Conservation (phyloP, 1,140 invertebrate species). For the Lordiphosa stackelbergi region DNA sequence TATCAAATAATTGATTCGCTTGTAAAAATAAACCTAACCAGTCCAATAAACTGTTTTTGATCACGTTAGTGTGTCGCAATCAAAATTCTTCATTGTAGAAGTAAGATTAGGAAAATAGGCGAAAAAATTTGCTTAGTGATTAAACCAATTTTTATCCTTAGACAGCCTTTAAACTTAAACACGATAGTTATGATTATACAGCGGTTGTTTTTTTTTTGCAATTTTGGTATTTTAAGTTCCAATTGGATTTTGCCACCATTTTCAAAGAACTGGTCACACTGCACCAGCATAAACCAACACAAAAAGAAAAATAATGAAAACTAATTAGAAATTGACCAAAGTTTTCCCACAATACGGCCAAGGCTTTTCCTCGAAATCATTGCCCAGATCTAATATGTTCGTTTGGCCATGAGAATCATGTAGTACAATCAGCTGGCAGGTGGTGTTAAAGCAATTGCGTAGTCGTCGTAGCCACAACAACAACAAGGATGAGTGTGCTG, state of each 20-base stretch:
- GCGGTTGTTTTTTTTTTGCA: too few relatives aligned
- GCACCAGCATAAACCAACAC: slow-evolving; percentile 43
- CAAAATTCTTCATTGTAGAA: too few relatives aligned
- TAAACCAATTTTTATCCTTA: too few relatives aligned
- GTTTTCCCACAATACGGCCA: slow-evolving; percentile 3
- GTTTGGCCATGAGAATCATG: slow-evolving; percentile 4
- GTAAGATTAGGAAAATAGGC: too few relatives aligned
- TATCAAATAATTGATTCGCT: too few relatives aligned
- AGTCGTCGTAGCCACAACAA: slow-evolving; percentile 18
- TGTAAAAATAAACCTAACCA: too few relatives aligned
- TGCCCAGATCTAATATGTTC: neutral
- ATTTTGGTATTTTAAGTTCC: neutral
- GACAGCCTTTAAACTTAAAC: too few relatives aligned
- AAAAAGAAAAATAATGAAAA: slow-evolving; percentile 59
- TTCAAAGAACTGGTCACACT: slow-evolving; percentile 32
- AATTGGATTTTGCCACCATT: neutral
- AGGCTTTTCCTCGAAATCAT: neutral
- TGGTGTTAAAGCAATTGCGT: slow-evolving; percentile 37
- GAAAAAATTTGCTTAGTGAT: too few relatives aligned
- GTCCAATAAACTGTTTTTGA: too few relatives aligned
- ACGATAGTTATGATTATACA: too few relatives aligned
- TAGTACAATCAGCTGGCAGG: neutral
- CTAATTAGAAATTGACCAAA: slow-evolving; percentile 33
- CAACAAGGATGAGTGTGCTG: slow-evolving; percentile 21
- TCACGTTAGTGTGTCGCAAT: too few relatives aligned